A percentile compares a stretch with the other conserved stretches of the same genome.
phyloP scores from a whole-genome alignment of 2,888 invertebrate genomes.

The Liopterus haemorrhoidalis region DNA sequence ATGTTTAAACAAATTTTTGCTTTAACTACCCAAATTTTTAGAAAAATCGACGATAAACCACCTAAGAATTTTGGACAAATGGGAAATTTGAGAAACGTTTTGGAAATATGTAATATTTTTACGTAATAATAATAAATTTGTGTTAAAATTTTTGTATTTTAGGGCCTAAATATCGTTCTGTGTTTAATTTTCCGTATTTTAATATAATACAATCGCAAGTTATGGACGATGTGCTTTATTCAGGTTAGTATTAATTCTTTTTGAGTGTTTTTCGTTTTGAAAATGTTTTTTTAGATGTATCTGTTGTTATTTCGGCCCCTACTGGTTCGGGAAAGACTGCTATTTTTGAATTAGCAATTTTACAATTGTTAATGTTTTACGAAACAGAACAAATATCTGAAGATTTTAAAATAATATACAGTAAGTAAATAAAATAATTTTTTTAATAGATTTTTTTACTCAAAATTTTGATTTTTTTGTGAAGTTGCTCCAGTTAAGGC shows the following conservation, averaged over 20 bases:
- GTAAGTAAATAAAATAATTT: conserved; percentile 45
- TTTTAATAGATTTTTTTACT: conserved; percentile 4
- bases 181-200: conserved; percentile 60
- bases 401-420: conserved; percentile 67
- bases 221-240: conserved; percentile 60
- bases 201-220: conserved; percentile 68
- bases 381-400: conserved; percentile 44
- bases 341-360: conserved; percentile 74
- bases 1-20: too few species aligned
- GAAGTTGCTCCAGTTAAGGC: conserved; percentile 80
- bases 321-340: conserved; percentile 81
- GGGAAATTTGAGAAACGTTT: conserved; percentile 31
- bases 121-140: conserved; percentile 15
- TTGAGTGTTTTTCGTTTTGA: conserved; percentile 6
- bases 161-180: conserved; percentile 51
- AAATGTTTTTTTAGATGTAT: conserved; percentile 51
- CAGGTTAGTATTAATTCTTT: conserved; percentile 46
- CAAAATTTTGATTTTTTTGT: conserved; percentile 11
- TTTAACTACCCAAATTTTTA: too few species aligned
- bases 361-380: conserved; percentile 56
- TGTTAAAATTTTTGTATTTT: conserved; percentile 35
- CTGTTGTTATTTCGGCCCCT: conserved; percentile 70
- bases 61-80: conserved; percentile 22
- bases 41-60: conserved; percentile 13
- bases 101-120: conserved; percentile 38